A percentile compares a stretch with the other conserved stretches of the same genome.
phyloP scores from a whole-genome alignment of 2,797 vertebrate species.

The Mustela erminea region DNA sequence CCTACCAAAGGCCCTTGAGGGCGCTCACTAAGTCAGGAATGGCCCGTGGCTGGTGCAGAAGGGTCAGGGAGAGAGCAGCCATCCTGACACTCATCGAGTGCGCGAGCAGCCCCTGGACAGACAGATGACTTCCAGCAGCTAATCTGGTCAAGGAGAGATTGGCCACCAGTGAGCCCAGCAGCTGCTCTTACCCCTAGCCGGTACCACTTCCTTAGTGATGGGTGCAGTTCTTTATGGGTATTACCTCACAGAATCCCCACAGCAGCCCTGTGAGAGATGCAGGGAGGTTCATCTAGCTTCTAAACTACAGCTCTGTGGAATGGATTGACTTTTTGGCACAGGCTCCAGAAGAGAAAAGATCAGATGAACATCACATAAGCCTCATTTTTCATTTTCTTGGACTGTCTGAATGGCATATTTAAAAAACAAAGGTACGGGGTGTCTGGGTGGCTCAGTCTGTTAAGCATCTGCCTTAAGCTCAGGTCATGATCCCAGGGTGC shows the following conservation, averaged over 20 bases:
- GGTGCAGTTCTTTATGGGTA: background rate
- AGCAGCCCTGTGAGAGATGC: background rate
- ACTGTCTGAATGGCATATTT: conserved; percentile 12
- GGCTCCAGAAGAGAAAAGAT: background rate
- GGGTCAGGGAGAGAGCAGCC: background rate
- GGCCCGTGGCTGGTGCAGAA: background rate
- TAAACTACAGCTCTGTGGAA: background rate
- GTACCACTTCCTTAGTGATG: background rate
- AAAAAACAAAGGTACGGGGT: background rate
- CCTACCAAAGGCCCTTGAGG: background rate
- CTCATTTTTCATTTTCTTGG: background rate
- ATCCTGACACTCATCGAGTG: too few relatives aligned
- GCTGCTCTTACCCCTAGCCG: background rate
- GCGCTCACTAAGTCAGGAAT: background rate
- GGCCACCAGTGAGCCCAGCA: background rate
- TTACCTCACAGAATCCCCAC: background rate
- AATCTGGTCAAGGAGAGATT: background rate
- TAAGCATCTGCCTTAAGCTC: too few relatives aligned
- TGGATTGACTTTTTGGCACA: background rate
- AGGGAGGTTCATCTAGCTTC: background rate
- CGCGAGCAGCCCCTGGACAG: too few relatives aligned
- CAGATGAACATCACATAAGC: background rate
- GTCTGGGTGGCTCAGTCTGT: too few relatives aligned
- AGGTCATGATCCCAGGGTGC: too few relatives aligned
- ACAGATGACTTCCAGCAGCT: background rate